phyloP scores from a whole-genome alignment of 2,797 vertebrate genomes.

The Notoglanidium macrostoma region DNA sequence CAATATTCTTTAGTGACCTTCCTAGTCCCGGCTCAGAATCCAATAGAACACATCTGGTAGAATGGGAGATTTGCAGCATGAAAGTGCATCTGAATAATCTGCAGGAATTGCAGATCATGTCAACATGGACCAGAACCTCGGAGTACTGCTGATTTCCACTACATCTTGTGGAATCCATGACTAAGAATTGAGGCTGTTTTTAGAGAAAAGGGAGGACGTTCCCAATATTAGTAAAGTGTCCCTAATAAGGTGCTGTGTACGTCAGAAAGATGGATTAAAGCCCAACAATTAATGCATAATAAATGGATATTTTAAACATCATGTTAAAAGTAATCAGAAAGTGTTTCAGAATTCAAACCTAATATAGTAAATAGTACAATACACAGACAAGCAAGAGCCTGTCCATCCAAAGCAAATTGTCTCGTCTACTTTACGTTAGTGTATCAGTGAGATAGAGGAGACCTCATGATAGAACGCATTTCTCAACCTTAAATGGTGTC shows the following conservation, averaged over 20 bases:
- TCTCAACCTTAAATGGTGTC: background rate
- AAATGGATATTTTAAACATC: background rate
- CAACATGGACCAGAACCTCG: background rate
- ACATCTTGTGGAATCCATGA: background rate
- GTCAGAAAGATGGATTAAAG: background rate
- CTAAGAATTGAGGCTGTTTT: too few relatives aligned
- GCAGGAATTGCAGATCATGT: too few relatives aligned
- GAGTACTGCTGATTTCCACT: background rate
- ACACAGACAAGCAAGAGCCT: background rate
- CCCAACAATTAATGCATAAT: background rate
- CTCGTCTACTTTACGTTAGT: background rate
- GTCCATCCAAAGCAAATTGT: background rate
- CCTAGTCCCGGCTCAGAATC: background rate
- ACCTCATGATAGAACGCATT: background rate
- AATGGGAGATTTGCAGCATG: background rate
- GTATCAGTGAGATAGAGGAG: background rate
- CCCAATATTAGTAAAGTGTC: background rate
- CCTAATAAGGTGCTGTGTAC: background rate
- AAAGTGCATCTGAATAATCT: background rate
- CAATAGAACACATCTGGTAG: background rate
- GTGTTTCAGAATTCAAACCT: background rate
- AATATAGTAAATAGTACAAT: background rate
- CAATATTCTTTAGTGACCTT: too few relatives aligned
- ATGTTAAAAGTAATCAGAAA: too few relatives aligned
- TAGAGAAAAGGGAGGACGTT: background rate